phyloP scores from a whole-genome alignment of 2,797 vertebrate species.

The Coregonus ussuriensis region DNA sequence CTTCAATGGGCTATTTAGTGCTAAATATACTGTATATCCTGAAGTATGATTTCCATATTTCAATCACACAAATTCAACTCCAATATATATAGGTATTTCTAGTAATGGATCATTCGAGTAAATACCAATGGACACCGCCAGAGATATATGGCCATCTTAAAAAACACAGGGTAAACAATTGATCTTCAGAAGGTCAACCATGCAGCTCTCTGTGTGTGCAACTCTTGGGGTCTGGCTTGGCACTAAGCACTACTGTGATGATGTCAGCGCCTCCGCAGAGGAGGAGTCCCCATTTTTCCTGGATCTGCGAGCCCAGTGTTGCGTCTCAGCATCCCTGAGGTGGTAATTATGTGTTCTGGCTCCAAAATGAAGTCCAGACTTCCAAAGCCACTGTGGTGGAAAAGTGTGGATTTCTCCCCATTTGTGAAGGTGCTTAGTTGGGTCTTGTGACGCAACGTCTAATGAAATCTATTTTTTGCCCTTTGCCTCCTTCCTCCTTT shows the following conservation, averaged over 20 bases:
- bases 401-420: slow-evolving; percentile 72
- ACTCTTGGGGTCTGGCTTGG: slow-evolving; percentile 70
- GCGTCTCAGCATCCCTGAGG: slow-evolving; percentile 57
- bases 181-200: slow-evolving; percentile 23
- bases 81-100: slow-evolving; percentile 32
- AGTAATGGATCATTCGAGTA: slow-evolving; percentile 37
- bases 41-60: slow-evolving; percentile 6
- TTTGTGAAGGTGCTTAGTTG: slow-evolving; percentile 59
- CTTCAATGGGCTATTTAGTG: slow-evolving; percentile 27
- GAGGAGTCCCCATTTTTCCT: slow-evolving; percentile 62
- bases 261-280: slow-evolving; percentile 69
- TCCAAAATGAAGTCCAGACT: slow-evolving; percentile 45
- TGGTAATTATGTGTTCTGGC: slow-evolving; percentile 61
- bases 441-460: slow-evolving; percentile 64
- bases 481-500: slow-evolving; percentile 74
- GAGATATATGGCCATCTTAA: slow-evolving; percentile 35
- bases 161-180: neutral
- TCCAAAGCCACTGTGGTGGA: slow-evolving; percentile 50
- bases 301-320: slow-evolving; percentile 46
- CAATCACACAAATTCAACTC: slow-evolving; percentile 47
- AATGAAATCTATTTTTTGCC: slow-evolving; percentile 63
- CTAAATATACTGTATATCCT: slow-evolving; percentile 5
- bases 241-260: slow-evolving; percentile 64
- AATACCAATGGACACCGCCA: slow-evolving; percentile 49
- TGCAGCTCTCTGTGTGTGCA: slow-evolving; percentile 58